A percentile compares a stretch with the other conserved stretches of the same genome.
These are phyloP conservation scores for Plutella xylostella DNA, from an alignment of 2,888 invertebrate species.

Conservation along the genomic window DNA sequence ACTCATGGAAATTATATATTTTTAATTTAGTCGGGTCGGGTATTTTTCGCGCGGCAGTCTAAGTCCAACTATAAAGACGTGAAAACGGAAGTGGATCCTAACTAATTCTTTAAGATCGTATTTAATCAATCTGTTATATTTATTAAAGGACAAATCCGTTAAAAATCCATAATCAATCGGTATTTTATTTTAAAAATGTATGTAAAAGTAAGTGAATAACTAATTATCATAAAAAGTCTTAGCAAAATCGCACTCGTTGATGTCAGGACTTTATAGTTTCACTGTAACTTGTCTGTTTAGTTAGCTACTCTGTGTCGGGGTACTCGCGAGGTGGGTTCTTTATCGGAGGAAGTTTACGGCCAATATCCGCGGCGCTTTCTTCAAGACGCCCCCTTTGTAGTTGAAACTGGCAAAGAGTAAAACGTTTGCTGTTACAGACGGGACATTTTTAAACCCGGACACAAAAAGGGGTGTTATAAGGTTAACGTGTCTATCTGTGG, in stretches of 20 bases:
- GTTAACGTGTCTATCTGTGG: neutral
- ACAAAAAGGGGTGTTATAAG: no score
- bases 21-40: neutral
- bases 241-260: no score
- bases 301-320: no score
- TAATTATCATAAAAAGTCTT: no score
- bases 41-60: neutral
- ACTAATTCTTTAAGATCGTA: no score
- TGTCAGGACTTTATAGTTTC: no score
- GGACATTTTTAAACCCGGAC: neutral
- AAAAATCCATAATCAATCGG: no score
- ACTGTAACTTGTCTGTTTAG: neutral
- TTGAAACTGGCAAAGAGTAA: constrained; percentile 27
- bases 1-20: neutral
- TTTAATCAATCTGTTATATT: no score
- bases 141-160: no score
- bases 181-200: no score
- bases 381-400: constrained; percentile 28
- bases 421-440: neutral
- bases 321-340: constrained; percentile 1
- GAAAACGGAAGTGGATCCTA: no score
- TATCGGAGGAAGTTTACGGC: constrained; percentile 44
- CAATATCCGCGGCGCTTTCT: constrained; percentile 36
- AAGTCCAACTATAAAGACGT: neutral
- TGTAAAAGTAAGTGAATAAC: no score